These are phyloP conservation scores for Ammodytes marinus DNA, from an alignment of 2,113 vertebrate species.

Conservation along the genomic window DNA sequence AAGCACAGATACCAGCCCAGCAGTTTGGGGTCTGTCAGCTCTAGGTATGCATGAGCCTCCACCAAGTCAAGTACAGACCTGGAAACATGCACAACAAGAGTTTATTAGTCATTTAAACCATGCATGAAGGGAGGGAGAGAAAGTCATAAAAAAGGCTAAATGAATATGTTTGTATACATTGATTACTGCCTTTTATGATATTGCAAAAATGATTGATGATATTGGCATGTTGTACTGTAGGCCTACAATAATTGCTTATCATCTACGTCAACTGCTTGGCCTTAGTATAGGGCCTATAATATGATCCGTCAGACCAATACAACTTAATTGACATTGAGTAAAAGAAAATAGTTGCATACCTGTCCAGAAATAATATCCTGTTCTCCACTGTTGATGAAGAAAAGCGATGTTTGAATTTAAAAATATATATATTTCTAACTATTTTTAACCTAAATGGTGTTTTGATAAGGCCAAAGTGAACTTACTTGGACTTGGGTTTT, in stretches of 20 bases:
- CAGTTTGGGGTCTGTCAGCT: slow-evolving; percentile 66
- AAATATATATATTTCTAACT: too few species aligned
- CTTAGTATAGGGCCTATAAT: too few species aligned
- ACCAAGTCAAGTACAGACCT: slow-evolving; percentile 77
- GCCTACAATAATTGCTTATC: too few species aligned
- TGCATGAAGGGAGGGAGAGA: neutral
- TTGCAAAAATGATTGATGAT: too few species aligned
- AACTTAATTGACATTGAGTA: too few species aligned
- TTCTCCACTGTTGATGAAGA: slow-evolving; percentile 7
- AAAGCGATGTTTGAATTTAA: neutral
- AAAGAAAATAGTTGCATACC: slow-evolving; percentile 43
- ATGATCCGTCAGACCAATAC: too few species aligned
- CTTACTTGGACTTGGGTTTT: slow-evolving; percentile 4
- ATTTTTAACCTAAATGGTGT: too few species aligned
- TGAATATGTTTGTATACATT: too few species aligned
- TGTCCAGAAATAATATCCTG: slow-evolving; percentile 60
- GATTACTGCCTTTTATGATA: too few species aligned
- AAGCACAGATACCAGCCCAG: slow-evolving; percentile 74
- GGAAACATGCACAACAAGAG: neutral
- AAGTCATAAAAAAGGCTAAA: too few species aligned
- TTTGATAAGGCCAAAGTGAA: neutral
- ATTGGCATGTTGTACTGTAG: too few species aligned
- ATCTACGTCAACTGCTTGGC: too few species aligned
- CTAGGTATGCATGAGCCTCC: slow-evolving; percentile 19
- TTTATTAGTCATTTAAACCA: neutral